Evolutionary conservation across 2,888 invertebrate species (phyloP), one percentile per base, ranked within the genome.

Genomic region (Andrena bucephala): DNA sequence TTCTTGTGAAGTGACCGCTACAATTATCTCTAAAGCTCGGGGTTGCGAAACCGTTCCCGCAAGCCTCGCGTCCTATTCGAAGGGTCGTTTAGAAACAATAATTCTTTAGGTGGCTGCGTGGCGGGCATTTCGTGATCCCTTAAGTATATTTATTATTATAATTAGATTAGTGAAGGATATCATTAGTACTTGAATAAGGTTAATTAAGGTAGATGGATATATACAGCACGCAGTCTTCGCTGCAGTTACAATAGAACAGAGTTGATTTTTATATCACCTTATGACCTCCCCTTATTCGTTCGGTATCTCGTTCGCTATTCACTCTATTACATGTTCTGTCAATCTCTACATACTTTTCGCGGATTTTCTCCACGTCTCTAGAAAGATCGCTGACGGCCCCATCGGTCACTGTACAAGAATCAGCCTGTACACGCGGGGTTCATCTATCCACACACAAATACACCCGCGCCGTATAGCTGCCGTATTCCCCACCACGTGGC

Each of bases 401-500:
- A 62, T 33, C 8, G 62, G 20, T 62, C 62, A 62, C 62, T 36
- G 8, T 33, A 33, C 33, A 36, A 62, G 62, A 33, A 20, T 33
- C 62, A 10, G 20, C 33, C 62, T 33, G 33, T 62, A 62, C 20
- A 31, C 31, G 13, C 16, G 3, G 2, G 20, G 29, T 7, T n/a
- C 54, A 20, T 65, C 42, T 50, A 10, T 42, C 16, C 16, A 31
- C 10, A 50, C 29, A 33, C 31, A 66, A 24, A 75, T 20, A 27
- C 27, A 27, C 29, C 29, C 71, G 57, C 57, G 10, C n/a, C 36
- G 68, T 71, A 36, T 48, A 79, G 24, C 52, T 31, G 36, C 13
- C 31, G 48, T 3, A 54, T 57, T 54, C 48, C 62, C 68, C 62
- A 50, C 4, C 8, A 27, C 73, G 54, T 27, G 29, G 31, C 60